Base-by-base conservation (phyloP, 2,888 invertebrate genomes). In the Elgonia sp. region DNA sequence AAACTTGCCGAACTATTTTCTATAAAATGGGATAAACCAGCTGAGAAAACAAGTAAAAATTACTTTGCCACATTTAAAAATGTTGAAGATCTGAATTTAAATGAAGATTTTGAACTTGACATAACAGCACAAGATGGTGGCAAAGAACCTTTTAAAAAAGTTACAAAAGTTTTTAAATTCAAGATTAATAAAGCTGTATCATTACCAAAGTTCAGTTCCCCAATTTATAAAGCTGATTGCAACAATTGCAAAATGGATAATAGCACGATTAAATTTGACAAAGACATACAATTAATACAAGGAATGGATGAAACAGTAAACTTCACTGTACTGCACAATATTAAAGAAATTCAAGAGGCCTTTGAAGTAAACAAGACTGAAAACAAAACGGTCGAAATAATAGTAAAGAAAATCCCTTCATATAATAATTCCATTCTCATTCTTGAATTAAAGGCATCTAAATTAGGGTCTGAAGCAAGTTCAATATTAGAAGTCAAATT, bases 161-260 rank as follows among this genome's bases (percentile, higher is more conserved):
- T 21, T 10, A 3, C 7, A 57, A 87, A 90, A n/a, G 76, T 29
- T 12, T 63, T 92, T 8, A 90, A 82, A 9, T 89, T 92, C 21
- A 65, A 62, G 57, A 60, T 91, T 14, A 90, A 91, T 57, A 87
- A 81, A 62, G 72, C 55, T 18, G 90, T 89, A 46, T 91, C 91
- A 7, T 57, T 85, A 65, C 84, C 90, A 5, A 77, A 81, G 60
- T 92, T 92, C 70, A 50, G 82, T 12, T 46, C 82, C 8, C 72
- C 89, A 16, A 62, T 92, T n/a, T 92, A 92, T 76, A 88, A 70
- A 16, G 90, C 91, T 12, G 70, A 92, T 60, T 86, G 82, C 39
- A 88, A 75, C 1, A 20, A 76, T 63, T 81, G 91, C 18, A 77
- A 90, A 16, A 75, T 86, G 55, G 86, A 84, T 67, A 84, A 29